Base-by-base conservation (phyloP, 2,113 vertebrate genomes). In the Promerops cafer region DNA sequence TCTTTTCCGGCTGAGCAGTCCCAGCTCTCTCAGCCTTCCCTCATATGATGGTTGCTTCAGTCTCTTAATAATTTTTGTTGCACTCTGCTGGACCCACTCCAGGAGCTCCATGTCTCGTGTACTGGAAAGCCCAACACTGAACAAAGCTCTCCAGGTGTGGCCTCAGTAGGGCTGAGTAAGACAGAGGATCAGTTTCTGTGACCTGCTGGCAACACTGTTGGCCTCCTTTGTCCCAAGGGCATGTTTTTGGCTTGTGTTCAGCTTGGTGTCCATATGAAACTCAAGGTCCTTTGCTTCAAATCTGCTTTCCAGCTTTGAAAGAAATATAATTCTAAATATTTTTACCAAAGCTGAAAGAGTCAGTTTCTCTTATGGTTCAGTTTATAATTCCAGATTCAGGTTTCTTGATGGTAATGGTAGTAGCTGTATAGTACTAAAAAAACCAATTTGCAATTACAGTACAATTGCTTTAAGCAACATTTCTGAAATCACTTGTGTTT, bases 181-280 rank as follows among this genome's bases (percentile, higher is more conserved):
- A 24, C 16, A 27, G 47, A 31, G 15, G 27, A 47, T 75, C 31
- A 18, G 27, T 27, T 74, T 71, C n/a, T 30, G 50, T 1, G 2
- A 13, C 70, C 42, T 90, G 20, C 49, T 75, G 66, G 35, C 7
- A 9, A 2, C 0, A 33, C 12, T 0, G 0, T 16, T 86, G 80
- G 22, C 66, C 17, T 3, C 1, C 16, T 42, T 63, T 71, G 59
- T 50, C 8, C 23, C 37, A 49, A 53, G 47, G 45, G 7, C 21
- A 1, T 12, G 0, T 16, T 61, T 59, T 35, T 53, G 11, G 13
- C 52, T 78, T 16, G 1, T 15, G 16, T 83, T 75, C 53, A 57
- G 7, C 44, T 77, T 71, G 53, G 22, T 61, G 31, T 83, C 71
- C 9, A 9, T 23, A 16, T 69, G 69, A 77, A 93, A 69, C 7